Evolutionary conservation across 2,888 invertebrate genomes (phyloP).

Genomic region (Drosophila gaucha): DNA sequence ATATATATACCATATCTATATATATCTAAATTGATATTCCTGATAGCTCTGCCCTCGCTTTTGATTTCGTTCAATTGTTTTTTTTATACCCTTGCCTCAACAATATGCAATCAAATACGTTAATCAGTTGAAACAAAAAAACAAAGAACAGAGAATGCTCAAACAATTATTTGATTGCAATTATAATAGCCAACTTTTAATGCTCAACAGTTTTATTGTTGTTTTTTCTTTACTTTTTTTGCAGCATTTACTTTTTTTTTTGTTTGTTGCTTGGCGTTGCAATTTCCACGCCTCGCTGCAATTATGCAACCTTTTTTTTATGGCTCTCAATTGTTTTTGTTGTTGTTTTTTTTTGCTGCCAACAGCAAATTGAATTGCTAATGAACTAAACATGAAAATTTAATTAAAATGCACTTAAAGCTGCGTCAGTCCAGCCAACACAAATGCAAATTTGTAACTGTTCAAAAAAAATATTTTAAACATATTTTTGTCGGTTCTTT

Average conservation of each 20-base stretch:
- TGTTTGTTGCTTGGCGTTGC: slow-evolving; percentile 16
- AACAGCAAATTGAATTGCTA: slow-evolving; percentile 71
- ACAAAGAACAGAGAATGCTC: slow-evolving; percentile 24
- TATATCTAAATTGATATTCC: background rate
- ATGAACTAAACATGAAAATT: slow-evolving; percentile 70
- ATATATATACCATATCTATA: too few species aligned
- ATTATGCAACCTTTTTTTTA: slow-evolving; percentile 69
- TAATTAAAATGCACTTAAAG: slow-evolving; percentile 65
- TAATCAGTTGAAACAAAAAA: slow-evolving; percentile 22
- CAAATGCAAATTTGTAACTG: slow-evolving; percentile 49
- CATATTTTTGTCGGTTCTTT: slow-evolving; percentile 12
- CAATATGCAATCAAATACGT: slow-evolving; percentile 15
- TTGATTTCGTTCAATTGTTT: slow-evolving; percentile 15
- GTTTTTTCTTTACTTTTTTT: slow-evolving; percentile 13
- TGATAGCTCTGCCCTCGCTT: background rate
- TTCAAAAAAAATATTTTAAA: slow-evolving; percentile 28
- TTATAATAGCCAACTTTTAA: slow-evolving; percentile 49
- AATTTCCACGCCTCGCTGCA: slow-evolving; percentile 54
- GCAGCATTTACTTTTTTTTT: background rate
- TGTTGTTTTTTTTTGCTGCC: slow-evolving; percentile 24
- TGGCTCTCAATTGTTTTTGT: slow-evolving; percentile 29
- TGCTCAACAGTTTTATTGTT: slow-evolving; percentile 35
- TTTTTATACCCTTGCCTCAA: too few species aligned
- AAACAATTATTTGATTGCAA: slow-evolving; percentile 44
- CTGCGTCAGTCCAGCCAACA: slow-evolving; percentile 23